Evolutionary conservation across 2,113 vertebrate species (phyloP).

Genomic region (Sylvia atricapilla): DNA sequence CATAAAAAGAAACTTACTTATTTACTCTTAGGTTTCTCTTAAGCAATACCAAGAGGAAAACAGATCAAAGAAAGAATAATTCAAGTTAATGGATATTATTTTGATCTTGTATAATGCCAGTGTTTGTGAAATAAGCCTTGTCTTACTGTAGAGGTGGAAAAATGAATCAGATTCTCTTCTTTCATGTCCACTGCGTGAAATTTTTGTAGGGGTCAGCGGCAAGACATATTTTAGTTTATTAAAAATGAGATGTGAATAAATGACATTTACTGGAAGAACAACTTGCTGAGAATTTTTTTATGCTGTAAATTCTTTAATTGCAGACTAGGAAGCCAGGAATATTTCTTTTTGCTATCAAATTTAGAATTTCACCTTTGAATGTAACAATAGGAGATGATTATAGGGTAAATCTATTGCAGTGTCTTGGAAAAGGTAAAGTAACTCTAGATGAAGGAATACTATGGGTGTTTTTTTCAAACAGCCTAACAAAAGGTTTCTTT

Average conservation of each 20-base stretch:
- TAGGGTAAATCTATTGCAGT: not conserved
- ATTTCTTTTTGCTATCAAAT: conserved; percentile 17
- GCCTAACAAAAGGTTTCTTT: not conserved
- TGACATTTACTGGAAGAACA: not conserved
- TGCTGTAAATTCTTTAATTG: conserved; percentile 23
- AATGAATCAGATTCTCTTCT: not conserved
- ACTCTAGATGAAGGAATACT: not conserved
- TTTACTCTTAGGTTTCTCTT: conserved; percentile 39
- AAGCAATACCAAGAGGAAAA: conserved; percentile 1
- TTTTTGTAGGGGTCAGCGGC: not conserved
- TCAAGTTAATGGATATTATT: conserved; percentile 18
- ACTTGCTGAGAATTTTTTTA: not conserved
- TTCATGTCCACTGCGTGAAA: not conserved
- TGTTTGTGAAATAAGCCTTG: conserved; percentile 25
- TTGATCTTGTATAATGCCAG: not conserved
- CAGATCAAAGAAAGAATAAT: not conserved
- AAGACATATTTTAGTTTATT: conserved; percentile 1
- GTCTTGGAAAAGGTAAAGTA: conserved; percentile 12
- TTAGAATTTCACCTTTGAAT: not conserved
- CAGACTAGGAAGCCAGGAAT: not conserved
- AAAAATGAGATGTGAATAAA: not conserved
- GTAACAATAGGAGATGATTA: not conserved
- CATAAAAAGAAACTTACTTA: conserved; percentile 48
- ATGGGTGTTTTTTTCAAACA: not conserved
- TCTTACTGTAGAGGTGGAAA: not conserved